Percentiles rank a stretch among this genome's conserved stretches.
Evolutionary conservation across 2,888 invertebrate species (phyloP).

Genomic region (Diachrysia chrysitis): DNA sequence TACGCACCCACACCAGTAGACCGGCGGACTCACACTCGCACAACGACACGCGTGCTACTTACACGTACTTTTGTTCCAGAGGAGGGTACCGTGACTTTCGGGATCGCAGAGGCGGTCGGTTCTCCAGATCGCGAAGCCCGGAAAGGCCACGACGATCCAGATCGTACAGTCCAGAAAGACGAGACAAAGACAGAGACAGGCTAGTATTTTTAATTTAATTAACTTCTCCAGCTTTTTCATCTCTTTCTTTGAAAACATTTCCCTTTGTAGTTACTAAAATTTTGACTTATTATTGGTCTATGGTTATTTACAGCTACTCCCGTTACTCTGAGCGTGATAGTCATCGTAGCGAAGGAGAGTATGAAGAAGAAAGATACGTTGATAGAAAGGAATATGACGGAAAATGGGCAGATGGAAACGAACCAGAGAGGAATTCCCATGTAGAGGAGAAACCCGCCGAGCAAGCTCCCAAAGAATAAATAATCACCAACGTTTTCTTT

Average conservation of each 20-base stretch:
- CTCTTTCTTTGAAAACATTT: no score
- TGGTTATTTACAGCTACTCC: conserved; percentile 73
- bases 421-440: conserved; percentile 76
- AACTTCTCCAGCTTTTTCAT: background rate
- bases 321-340: conserved; percentile 85
- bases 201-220: conserved; percentile 46
- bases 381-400: conserved; percentile 91
- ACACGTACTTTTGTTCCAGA: conserved; percentile 43
- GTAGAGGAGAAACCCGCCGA: conserved; percentile 80
- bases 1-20: background rate
- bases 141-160: conserved; percentile 83
- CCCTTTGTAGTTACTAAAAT: no score
- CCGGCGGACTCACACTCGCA: background rate
- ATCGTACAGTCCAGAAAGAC: conserved; percentile 84
- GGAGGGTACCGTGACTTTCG: conserved; percentile 92
- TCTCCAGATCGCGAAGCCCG: conserved; percentile 90
- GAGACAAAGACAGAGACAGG: conserved; percentile 87
- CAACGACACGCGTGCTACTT: background rate
- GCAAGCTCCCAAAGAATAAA: conserved; percentile 79
- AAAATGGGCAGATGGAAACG: conserved; percentile 91
- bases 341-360: conserved; percentile 87
- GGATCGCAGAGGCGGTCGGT: conserved; percentile 90
- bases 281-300: conserved; percentile 5
- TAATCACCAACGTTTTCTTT: conserved; percentile 28
- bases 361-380: conserved; percentile 88